Conservation (phyloP, 2,113 vertebrate genomes). For the Heterochromis multidens region DNA sequence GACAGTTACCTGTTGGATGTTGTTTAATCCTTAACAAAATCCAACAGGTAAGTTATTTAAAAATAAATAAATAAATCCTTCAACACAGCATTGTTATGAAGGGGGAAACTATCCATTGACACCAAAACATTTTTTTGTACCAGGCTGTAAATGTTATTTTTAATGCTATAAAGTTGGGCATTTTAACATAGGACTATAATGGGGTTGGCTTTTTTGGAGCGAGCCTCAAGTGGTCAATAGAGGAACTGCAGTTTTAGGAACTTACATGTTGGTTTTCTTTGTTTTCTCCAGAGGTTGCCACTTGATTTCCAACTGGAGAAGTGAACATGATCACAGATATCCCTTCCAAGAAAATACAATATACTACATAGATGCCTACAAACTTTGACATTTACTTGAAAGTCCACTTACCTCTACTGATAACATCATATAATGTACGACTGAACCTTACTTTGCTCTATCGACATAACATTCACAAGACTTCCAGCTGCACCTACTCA, state of each 20-base stretch:
- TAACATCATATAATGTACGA: neutral
- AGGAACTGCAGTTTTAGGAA: neutral
- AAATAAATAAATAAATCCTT: neutral
- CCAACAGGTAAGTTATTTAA: neutral
- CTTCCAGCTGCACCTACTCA: neutral
- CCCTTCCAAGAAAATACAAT: neutral
- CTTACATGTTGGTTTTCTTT: neutral
- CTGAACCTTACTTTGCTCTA: neutral
- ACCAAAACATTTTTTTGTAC: no score
- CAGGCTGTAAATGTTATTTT: no score
- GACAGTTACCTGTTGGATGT: fast-evolving
- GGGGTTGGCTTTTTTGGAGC: fast-evolving
- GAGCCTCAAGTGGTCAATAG: neutral
- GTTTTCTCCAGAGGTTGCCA: neutral
- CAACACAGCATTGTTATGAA: neutral
- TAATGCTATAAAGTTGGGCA: neutral
- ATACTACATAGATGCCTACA: neutral
- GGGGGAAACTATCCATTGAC: no score
- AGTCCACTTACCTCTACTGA: neutral
- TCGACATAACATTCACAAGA: neutral
- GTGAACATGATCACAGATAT: neutral
- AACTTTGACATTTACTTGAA: neutral
- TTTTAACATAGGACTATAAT: neutral
- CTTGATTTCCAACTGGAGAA: neutral
- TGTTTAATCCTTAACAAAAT: neutral